Evolutionary conservation across 92 coral and sea anemone species (phyloP), one percentile per base, ranked within the genome.

Genomic region (Actinernus sp.): DNA sequence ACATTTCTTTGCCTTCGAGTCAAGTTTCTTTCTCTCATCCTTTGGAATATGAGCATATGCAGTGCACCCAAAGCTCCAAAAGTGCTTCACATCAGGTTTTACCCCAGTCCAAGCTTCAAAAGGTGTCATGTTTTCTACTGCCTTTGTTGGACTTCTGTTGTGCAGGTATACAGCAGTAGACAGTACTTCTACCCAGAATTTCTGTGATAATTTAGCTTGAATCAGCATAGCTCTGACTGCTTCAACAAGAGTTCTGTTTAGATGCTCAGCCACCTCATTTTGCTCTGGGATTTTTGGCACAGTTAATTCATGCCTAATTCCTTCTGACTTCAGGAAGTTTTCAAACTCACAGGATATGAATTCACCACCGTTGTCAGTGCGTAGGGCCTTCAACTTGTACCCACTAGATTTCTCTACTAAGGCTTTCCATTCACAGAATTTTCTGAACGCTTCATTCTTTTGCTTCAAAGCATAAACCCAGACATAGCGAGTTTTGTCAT

Each of bases 21-120:
- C 87, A 3, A 78, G 78, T 50, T 85, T 85, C 79, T 44, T 79
- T 38, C 87, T 52, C 33, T 85, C 83, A 59, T 65, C 64, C 31
- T 71, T 79, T 2, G 87, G 86, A 65, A 78, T 78, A 33, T 75
- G 89, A 38, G 83, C 82, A 79, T 85, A 85, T 30, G 80, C 85
- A 41, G 78, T 67, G 21, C 87, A 79, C 12, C 83, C 87, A 67
- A 86, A 86, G 20, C n/a, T n/a, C n/a, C n/a, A n/a, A n/a, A n/a
- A n/a, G n/a, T n/a, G n/a, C n/a, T n/a, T n/a, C n/a, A 76, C 76
- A 48, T 71, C 66, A 47, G 81, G 81, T 27, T 69, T 78, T 33
- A 26, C 49, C 23, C 73, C 82, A 49, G 59, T 83, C 83, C 89
- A 83, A 31, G 85, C 76, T 63, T 77, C 81, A 11, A 25, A 45